phyloP scores from a whole-genome alignment of 2,888 invertebrate genomes.

The Hirtodrosophila histrioides region DNA sequence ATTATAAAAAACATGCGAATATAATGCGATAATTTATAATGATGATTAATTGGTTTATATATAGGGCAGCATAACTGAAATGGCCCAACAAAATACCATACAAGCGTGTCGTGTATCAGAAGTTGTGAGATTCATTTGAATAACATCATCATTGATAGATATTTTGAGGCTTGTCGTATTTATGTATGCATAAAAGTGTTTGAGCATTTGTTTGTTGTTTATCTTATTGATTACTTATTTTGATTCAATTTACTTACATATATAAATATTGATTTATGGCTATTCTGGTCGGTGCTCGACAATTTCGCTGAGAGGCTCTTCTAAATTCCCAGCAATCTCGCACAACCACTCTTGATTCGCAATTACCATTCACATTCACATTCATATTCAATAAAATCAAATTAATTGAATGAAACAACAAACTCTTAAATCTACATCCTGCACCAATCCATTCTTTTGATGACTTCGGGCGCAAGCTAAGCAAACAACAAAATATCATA shows the following conservation, averaged over 20 bases:
- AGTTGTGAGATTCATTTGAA: conserved; percentile 10
- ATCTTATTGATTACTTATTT: conserved; percentile 50
- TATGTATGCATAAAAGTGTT: conserved; percentile 19
- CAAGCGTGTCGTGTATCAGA: background rate
- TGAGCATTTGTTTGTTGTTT: conserved; percentile 32
- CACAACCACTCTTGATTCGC: conserved; percentile 10
- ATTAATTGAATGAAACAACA: conserved; percentile 35
- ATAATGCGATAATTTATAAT: too few relatives aligned
- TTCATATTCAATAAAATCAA: background rate
- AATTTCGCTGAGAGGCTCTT: conserved; percentile 30
- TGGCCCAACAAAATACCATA: too few relatives aligned
- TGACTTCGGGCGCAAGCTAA: conserved; percentile 9
- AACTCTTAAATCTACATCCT: conserved; percentile 48
- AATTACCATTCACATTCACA: conserved; percentile 10
- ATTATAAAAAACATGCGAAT: too few relatives aligned
- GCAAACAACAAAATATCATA: background rate
- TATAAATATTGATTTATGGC: conserved; percentile 40
- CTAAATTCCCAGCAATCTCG: conserved; percentile 5
- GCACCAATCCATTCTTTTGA: conserved; percentile 37
- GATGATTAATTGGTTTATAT: too few relatives aligned
- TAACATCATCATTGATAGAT: conserved; percentile 19
- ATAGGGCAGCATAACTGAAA: too few relatives aligned
- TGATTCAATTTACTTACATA: conserved; percentile 32
- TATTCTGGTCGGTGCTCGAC: conserved; percentile 27
- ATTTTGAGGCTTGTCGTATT: conserved; percentile 18